Evolutionary conservation across 53 echinoderm and acorn worm genomes (phyloP).

Genomic region (Luidia sarsii): DNA sequence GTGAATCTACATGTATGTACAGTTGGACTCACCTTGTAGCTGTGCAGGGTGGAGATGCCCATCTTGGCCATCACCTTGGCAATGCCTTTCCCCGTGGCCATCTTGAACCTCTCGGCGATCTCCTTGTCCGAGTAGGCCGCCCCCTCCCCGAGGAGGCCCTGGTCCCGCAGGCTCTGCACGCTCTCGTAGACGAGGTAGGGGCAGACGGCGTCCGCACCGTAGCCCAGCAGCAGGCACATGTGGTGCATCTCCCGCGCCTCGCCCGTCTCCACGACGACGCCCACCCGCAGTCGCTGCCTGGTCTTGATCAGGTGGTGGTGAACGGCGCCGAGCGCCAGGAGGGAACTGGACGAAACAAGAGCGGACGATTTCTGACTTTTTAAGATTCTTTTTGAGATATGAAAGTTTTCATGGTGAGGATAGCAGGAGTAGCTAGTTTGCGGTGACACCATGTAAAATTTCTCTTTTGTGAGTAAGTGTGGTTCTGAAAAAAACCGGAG

Average conservation of each 20-base stretch:
- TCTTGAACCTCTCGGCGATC: slow-evolving; percentile 66
- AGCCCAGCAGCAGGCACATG: slow-evolving; percentile 91
- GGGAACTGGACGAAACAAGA: too few species aligned
- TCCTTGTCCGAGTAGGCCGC: slow-evolving; percentile 65
- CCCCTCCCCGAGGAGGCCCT: slow-evolving; percentile 75
- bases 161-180: slow-evolving; percentile 81
- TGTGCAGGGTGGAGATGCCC: slow-evolving; percentile 98
- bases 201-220: slow-evolving; percentile 96
- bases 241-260: slow-evolving; percentile 98
- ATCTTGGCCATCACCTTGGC: slow-evolving; percentile 99
- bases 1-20: background rate
- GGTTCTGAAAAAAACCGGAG: too few species aligned
- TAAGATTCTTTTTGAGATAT: too few species aligned
- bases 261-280: slow-evolving; percentile 90
- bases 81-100: slow-evolving; percentile 85
- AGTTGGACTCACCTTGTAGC: slow-evolving; percentile 76
- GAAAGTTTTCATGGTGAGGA: too few species aligned
- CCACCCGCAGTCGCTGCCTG: slow-evolving; percentile 84
- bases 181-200: slow-evolving; percentile 97
- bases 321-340: slow-evolving; percentile 83
- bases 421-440: too few species aligned
- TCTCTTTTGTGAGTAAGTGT: too few species aligned
- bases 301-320: slow-evolving; percentile 98
- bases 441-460: too few species aligned
- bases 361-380: too few species aligned